phyloP scores from a whole-genome alignment of 2,797 vertebrate species.

The Sebastes reedi region DNA sequence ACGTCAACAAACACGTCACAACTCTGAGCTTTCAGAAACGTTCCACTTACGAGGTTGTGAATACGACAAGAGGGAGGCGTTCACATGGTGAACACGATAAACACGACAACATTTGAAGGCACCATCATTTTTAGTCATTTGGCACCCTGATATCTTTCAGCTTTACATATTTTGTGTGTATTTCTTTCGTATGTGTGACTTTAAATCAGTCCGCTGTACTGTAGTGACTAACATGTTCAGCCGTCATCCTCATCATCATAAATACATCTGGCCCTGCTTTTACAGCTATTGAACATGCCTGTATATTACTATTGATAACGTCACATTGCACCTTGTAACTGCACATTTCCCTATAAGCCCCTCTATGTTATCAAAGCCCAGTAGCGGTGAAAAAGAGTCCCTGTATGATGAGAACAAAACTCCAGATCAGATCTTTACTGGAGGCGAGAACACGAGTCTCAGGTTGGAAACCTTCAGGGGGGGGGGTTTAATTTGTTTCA shows the following conservation, averaged over 20 bases:
- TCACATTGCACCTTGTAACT: not conserved
- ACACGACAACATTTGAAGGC: too few species aligned
- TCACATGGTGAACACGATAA: too few species aligned
- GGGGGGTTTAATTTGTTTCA: conserved; percentile 43
- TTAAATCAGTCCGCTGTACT: not conserved
- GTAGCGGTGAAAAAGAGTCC: not conserved
- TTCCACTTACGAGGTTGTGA: too few species aligned
- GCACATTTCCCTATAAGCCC: not conserved
- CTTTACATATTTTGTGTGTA: not conserved
- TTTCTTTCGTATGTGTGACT: not conserved
- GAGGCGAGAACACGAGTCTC: conserved; percentile 63
- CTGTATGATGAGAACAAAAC: conserved; percentile 27
- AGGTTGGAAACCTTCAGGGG: conserved; percentile 49
- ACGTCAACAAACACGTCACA: too few species aligned
- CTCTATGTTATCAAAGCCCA: conserved; percentile 1
- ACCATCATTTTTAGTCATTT: not conserved
- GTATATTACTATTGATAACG: not conserved
- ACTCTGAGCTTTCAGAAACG: too few species aligned
- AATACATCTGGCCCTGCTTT: not conserved
- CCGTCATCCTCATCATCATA: not conserved
- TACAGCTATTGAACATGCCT: not conserved
- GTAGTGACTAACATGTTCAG: not conserved
- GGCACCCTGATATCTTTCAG: not conserved
- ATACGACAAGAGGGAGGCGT: too few species aligned
- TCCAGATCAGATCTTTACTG: conserved; percentile 45